Base-by-base conservation (phyloP, 2,888 invertebrate species). In the Polyommatus icarus region DNA sequence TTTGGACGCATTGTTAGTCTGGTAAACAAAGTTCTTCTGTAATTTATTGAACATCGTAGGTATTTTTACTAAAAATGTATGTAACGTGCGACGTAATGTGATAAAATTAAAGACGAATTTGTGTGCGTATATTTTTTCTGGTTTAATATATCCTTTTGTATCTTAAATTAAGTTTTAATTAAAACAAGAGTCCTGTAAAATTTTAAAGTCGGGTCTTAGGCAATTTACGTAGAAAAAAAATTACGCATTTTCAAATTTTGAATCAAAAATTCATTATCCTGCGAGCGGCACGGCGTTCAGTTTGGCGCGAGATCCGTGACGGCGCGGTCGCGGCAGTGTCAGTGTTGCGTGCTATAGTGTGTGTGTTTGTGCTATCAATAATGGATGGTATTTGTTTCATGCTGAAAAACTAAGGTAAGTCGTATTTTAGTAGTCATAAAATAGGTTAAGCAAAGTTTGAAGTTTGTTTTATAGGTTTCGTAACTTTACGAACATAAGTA, bases 341-440 rank as follows among this genome's bases (percentile, higher is more conserved):
- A 54, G 75, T 75, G 75, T 75, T 73, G 8, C 75, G 73, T 54
- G 75, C 29, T 54, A 54, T 54, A 18, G 54, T 54, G 75, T 46
- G 40, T 73, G 73, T 73, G 24, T 54, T 50, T 54, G 75, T 75
- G 50, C 29, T 75, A 54, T 75, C 18, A 20, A 75, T 54, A 54
- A 75, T 75, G 75, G 75, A 75, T 75, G 75, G 40, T 75, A 75
- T 75, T 75, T 18, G 15, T 75, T 54, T 75, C 20, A 54, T 29
- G 24, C 54, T 50, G 50, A 29, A 50, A 75, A 75, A 54, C 50
- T 75, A 54, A 75, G 75, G 75, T 75, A 29, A 75, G 75, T 75
- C 20, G 7, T 73, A 20, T 54, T 50, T 54, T 75, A 24, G 29
- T 18, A 50, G 24, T 12, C 8, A 12, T 54, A 18, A 12, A 54